These are phyloP conservation scores for Chamaea fasciata DNA, from an alignment of 2,113 vertebrate genomes.

Conservation along the genomic window DNA sequence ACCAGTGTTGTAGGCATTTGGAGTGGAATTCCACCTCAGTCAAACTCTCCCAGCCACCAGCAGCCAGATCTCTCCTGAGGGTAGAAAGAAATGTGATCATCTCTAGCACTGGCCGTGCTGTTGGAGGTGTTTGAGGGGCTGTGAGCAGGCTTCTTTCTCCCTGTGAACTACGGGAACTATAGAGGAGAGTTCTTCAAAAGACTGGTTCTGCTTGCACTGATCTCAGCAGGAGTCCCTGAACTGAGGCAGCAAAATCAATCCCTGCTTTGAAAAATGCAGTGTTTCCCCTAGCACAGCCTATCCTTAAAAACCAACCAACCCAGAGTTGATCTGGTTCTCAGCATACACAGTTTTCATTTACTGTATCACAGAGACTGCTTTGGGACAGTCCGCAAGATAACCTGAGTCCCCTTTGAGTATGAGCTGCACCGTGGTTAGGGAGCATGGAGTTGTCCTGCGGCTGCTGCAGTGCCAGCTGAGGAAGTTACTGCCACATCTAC, in stretches of 20 bases:
- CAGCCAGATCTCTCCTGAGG: neutral
- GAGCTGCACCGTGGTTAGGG: neutral
- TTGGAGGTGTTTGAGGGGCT: neutral
- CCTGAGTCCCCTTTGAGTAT: neutral
- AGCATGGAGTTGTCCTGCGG: neutral
- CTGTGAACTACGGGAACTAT: neutral
- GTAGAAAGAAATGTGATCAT: neutral
- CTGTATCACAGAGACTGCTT: neutral
- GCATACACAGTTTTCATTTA: neutral
- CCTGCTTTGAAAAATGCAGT: neutral
- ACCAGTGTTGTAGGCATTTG: neutral
- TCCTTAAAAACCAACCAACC: neutral
- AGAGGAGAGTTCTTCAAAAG: neutral
- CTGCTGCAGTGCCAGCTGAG: neutral
- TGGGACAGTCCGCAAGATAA: neutral
- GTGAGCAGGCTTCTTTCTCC: neutral
- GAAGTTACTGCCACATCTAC: neutral
- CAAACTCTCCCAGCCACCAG: neutral
- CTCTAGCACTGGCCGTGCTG: neutral
- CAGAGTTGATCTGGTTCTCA: neutral
- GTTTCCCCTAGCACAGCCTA: neutral
- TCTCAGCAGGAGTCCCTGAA: slow-evolving; percentile 3
- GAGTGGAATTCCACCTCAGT: neutral
- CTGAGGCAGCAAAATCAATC: slow-evolving; percentile 13
- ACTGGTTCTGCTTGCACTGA: neutral